Conservation (phyloP, 2,113 vertebrate genomes). For the Oceanites oceanicus region DNA sequence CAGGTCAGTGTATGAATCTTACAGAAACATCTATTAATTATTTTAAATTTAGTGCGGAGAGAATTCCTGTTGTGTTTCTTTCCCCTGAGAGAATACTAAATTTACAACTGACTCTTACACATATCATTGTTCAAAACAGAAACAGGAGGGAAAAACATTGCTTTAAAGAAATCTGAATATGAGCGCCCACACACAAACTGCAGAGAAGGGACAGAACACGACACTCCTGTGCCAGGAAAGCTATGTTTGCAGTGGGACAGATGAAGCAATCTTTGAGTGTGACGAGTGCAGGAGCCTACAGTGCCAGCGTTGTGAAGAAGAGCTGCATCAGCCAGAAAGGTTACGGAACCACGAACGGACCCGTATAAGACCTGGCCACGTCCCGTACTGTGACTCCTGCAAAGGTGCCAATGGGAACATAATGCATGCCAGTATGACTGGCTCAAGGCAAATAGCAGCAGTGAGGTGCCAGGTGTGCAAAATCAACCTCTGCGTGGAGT, state of each 20-base stretch:
- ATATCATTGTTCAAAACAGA: neutral
- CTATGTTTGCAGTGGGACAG: constrained; percentile 91
- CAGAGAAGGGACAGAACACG: constrained; percentile 82
- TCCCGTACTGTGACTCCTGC: constrained; percentile 92
- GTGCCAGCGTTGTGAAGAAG: constrained; percentile 90
- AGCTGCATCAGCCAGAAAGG: constrained; percentile 90
- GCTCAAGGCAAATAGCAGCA: constrained; percentile 81
- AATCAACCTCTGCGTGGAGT: constrained; percentile 88
- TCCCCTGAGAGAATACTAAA: neutral
- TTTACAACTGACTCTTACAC: neutral
- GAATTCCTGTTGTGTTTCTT: neutral
- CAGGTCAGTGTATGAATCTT: constrained; percentile 10
- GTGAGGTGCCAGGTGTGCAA: constrained; percentile 92
- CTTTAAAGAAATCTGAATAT: constrained; percentile 72
- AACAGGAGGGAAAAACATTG: neutral
- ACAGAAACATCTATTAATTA: neutral
- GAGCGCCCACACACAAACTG: constrained; percentile 83
- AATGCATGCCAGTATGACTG: constrained; percentile 55
- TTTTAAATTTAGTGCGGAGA: neutral
- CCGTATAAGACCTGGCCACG: constrained; percentile 84
- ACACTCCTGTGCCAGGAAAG: constrained; percentile 91
- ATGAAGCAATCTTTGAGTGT: constrained; percentile 91
- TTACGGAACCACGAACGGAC: constrained; percentile 92
- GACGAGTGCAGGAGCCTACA: constrained; percentile 96
- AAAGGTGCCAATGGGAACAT: constrained; percentile 82